Base-by-base conservation (phyloP, 2,888 invertebrate species). In the Ephialtes manifestator region DNA sequence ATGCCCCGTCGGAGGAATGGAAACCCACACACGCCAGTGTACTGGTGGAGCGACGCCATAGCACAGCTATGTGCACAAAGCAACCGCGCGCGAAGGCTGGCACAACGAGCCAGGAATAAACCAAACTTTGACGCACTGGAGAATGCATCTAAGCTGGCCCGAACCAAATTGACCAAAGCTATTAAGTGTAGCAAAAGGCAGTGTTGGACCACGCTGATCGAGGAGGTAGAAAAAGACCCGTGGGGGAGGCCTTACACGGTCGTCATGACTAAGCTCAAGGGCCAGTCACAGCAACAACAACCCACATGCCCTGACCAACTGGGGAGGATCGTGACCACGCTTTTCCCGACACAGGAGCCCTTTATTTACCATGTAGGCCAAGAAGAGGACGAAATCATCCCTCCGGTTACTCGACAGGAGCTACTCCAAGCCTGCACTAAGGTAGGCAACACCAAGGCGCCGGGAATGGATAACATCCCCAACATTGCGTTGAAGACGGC, bases 161-260 rank as follows among this genome's bases (percentile, higher is more conserved):
- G 79, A 15, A 35, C 79, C 4, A 35, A 35, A n/a, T 63, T 81
- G 20, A 74, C 77, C 1, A 81, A 78, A 39, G 84, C 55, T n/a
- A 78, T 85, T n/a, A n/a, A n/a, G n/a, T n/a, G n/a, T n/a, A n/a
- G n/a, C n/a, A n/a, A n/a, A n/a, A n/a, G n/a, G n/a, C 15, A 71
- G n/a, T 4, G 35, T n/a, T 85, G 83, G 87, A 76, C 7, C 4
- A 76, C 81, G 43, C 80, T 87, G 0, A 5, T 84, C 2, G 24
- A 68, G 0, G 81, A 86, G 53, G 86, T 86, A 5, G 77, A 87
- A 15, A 55, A 74, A 0, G 87, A 87, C 48, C 79, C 78, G 15
- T 87, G 83, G 81, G 86, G 80, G 5, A 76, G 78, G 31, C 87
- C 87, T 0, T 85, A n/a, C n/a, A 86, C 71, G 55, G 83, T 86